Base-by-base conservation (phyloP, 2,113 vertebrate species). In the Agapornis roseicollis region DNA sequence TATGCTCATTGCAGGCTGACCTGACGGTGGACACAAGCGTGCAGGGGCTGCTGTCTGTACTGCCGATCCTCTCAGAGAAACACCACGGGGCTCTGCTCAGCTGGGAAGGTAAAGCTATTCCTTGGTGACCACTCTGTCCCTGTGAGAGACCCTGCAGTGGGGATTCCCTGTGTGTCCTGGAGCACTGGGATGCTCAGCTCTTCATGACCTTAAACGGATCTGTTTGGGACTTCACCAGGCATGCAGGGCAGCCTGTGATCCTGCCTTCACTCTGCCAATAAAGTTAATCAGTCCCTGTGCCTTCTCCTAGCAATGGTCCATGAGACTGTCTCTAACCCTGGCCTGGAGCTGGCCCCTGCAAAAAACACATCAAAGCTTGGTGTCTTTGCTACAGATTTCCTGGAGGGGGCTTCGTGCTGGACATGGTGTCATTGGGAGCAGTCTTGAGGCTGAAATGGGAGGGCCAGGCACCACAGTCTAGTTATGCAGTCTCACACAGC, bases 91-190 rank as follows among this genome's bases (percentile, higher is more conserved):
- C 81, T 55, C 83, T 97, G 72, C 66, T 98, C 86, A 96, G 92
- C 92, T 98, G 97, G 97, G 84, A 97, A 66, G 97, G 97, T 37
- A 94, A 95, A 73, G 52, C 72, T 27, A 93, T 98, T 80, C 97
- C 97, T 46, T 98, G 97, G 98, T 98, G 97, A 98, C 28, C 6
- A 1, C 77, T 49, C 3, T 33, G 49, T 31, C 52, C 56, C 52
- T 29, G 13, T 0, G 0, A 81, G 68, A 35, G 31, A 49, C 72
- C 49, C 29, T 2, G 3, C 1, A 0, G 44, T 65, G 63, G 2
- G 17, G 46, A 71, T 49, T 58, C 18, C 14, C 17, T 4, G 11
- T 17, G 16, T 82, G 29, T n/a, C 41, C 8, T 1, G 68, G 52
- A 61, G 22, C 65, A 33, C 31, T 1, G 0, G 47, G 52, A 10